Evolutionary conservation across 2,888 invertebrate species (phyloP), one percentile per base, ranked within the genome.

Genomic region (Alcis repandata): DNA sequence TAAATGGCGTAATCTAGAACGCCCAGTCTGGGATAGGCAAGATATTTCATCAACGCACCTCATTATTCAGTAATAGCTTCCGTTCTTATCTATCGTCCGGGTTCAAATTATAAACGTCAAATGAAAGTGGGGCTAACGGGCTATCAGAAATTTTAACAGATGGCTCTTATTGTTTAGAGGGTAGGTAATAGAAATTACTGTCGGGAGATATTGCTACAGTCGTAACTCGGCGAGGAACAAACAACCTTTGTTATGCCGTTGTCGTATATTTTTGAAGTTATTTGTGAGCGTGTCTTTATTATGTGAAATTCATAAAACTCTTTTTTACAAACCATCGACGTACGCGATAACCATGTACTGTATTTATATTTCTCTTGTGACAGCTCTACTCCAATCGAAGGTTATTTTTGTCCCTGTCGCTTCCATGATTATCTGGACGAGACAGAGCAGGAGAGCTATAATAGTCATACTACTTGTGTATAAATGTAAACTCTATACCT

Each of bases 91-190:
- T 61, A 63, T 65, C 65, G 58, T 63, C 54, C 13, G 46, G 36
- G 51, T 56, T 62, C 48, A 67, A 70, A 68, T 67, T 64, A 63
- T 61, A 56, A 48, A 59, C 66, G 56, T 66, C 62, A 67, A 65
- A 69, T 71, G 67, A 70, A 69, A 69, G 57, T 71, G 71, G 65
- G 68, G 68, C 72, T 73, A 76, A 74, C 71, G 64, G 58, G 58
- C 65, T 67, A 68, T 71, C 63, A 68, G 61, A 72, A 71, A 73
- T 72, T 69, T 73, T 63, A 70, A 69, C 70, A 67, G 60, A 61
- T 67, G 63, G 63, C 60, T 40, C 61, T 69, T 67, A 71, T 65
- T 71, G 67, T 68, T 70, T 64, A 58, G 65, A 70, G 59, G 56
- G 67, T 49, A 59, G 49, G 41, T 69, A 67, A 67, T 54, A 62